Evolutionary conservation across 1,140 invertebrate genomes (phyloP), one percentile per base, ranked within the genome.

Genomic region (Choristoneura fumiferana): DNA sequence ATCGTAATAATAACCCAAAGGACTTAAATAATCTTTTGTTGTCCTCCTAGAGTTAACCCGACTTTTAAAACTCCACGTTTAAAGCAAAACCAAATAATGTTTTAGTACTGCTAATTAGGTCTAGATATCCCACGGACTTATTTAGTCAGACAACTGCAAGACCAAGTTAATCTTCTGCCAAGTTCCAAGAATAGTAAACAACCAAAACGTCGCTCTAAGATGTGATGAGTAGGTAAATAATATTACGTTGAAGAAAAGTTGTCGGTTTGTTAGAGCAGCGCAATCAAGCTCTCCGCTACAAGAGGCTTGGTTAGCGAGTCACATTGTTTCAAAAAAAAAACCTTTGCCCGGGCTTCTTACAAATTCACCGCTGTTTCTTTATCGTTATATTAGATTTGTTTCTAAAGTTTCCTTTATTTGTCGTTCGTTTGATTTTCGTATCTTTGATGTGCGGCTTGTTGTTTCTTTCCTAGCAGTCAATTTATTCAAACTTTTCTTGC

Each of bases 361-460:
- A 68, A 78, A 78, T 75, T 73, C 76, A 73, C 67, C 65, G 65
- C 65, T 68, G 68, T 75, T 55, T 73, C 58, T 76, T 76, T 81
- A 81, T 84, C 70, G 70, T 79, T 86, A 78, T 81, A 78, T 78
- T 77, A 73, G 67, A 72, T 73, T 84, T 82, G 73, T 82, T 83
- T 78, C 62, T 40, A 54, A 74, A 79, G 60, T 80, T 84, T 74
- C 59, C 61, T 73, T 72, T 57, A 65, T 65, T 49, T 55, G 62
- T 75, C 78, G 69, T 62, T 65, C 72, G 70, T 71, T 69, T 67
- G 54, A 74, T 70, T 73, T 71, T 63, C 73, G 58, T 69, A 63
- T 70, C 73, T 82, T 84, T 79, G 70, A 84, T 78, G 66, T 79
- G 67, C 52, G 49, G 52, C 57, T 40, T 68, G 55, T 49, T 22